Evolutionary conservation across 2,113 vertebrate species (phyloP), one percentile per base, ranked within the genome.

Genomic region (Hydropotes inermis): DNA sequence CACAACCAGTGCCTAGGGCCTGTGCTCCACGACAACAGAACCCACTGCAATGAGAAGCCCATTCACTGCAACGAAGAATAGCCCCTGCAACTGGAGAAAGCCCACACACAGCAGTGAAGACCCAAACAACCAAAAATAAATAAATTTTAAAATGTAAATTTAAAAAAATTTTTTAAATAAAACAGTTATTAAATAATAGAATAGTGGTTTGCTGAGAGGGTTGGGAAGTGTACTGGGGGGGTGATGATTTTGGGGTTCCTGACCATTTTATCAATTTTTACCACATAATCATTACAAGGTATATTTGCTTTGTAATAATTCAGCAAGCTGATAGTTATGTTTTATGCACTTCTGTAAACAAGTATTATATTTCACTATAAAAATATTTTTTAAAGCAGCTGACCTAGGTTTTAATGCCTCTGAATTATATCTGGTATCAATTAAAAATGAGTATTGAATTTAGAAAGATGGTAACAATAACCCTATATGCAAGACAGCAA

Each of bases 141-240:
- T 13, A 23, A 74, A 74, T 6, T 74, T 74, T 6, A 25, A 74
- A 39, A 39, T 5, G 67, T 39, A 74, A 39, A 36, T 13, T 70
- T 2, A 1, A 67, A 67, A 67, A 23, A 39, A 1, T 3, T 23
- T 58, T 25, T 39, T 74, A 2, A 39, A 39, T 81, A n/a, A 78
- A 74, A 13, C 36, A 87, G 83, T 76, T 95, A 45, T 88, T 94
- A 96, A 76, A 64, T 86, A 95, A 86, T 78, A 70, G 30, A 84
- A 87, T 15, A 86, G 21, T 84, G 30, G 52, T 70, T 79, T 79
- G 28, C 61, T 88, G 70, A 97, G 47, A 58, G 12, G 50, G 7
- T 81, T 93, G n/a, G 30, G 7, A 89, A 85, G 23, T 47, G 16
- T 76, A 87, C 47, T 57, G 7, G 30, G 27, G 21, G 23, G 14